Percentiles rank a stretch among this genome's conserved stretches.
These are phyloP conservation scores for Whitmania pigra DNA, from an alignment of 1,140 invertebrate species.

Conservation along the genomic window DNA sequence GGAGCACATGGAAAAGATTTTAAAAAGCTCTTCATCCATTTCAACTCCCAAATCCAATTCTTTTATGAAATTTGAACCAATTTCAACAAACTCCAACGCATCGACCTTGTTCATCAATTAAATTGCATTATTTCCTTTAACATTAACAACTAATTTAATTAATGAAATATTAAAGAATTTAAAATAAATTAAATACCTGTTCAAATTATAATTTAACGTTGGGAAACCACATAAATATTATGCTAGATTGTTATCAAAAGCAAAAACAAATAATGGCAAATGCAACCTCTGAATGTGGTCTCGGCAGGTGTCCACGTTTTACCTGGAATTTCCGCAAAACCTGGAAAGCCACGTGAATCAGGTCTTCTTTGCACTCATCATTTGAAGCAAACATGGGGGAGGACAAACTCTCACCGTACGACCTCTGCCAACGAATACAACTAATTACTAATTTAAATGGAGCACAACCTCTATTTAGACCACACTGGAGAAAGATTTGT, in stretches of 20 bases:
- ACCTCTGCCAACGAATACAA: no score
- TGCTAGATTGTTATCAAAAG: no score
- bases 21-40: slow-evolving; percentile 59
- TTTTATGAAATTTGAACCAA: slow-evolving; percentile 52
- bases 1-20: slow-evolving; percentile 47
- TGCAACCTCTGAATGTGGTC: slow-evolving; percentile 54
- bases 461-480: no score
- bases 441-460: no score
- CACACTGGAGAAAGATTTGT: no score
- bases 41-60: slow-evolving; percentile 47
- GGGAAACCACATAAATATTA: no score
- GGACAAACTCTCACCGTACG: no score
- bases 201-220: no score
- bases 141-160: no score
- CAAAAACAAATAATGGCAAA: background rate
- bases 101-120: slow-evolving; percentile 47
- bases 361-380: slow-evolving; percentile 80
- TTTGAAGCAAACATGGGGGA: slow-evolving; percentile 54
- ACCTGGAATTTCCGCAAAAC: slow-evolving; percentile 61
- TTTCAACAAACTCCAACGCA: slow-evolving; percentile 57
- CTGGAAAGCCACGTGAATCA: slow-evolving; percentile 75
- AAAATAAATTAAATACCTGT: no score
- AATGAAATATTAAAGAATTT: no score
- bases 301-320: slow-evolving; percentile 51
- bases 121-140: no score